phyloP scores from a whole-genome alignment of 2,113 vertebrate genomes.

The Eulacestoma nigropectus region DNA sequence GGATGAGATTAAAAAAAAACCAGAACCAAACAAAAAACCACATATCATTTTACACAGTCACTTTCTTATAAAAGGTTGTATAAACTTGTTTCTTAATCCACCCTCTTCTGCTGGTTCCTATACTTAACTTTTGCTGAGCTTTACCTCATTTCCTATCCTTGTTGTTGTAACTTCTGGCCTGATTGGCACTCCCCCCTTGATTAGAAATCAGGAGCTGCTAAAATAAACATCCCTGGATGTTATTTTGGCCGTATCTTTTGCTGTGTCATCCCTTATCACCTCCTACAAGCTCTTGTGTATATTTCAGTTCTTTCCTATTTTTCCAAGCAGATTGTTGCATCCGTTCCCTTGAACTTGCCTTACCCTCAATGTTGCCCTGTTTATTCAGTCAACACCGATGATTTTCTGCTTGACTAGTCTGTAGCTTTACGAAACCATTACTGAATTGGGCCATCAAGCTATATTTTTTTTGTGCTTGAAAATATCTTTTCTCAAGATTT shows the following conservation, averaged over 20 bases:
- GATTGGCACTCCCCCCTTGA: not conserved
- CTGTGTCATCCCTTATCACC: not conserved
- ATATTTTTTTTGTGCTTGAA: not conserved
- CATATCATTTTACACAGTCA: not conserved
- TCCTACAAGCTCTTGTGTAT: not conserved
- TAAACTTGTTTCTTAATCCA: not conserved
- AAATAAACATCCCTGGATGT: not conserved
- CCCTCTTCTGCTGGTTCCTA: not conserved
- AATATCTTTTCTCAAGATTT: not conserved
- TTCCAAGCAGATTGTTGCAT: not conserved
- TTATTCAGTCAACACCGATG: accelerated
- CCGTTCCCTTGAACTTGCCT: not conserved
- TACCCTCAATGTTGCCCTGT: not conserved
- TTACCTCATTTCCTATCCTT: slow-evolving; percentile 6
- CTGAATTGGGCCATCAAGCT: not conserved
- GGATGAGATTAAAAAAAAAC: not conserved
- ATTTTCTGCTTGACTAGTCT: not conserved
- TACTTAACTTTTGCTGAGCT: not conserved
- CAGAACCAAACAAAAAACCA: not conserved
- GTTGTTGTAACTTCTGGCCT: slow-evolving; percentile 3
- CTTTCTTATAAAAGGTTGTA: not conserved
- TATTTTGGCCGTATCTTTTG: not conserved
- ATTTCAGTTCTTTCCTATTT: not conserved
- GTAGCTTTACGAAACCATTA: not conserved
- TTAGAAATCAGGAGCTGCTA: not conserved